These are phyloP conservation scores for Nemotelus nigrinus DNA, from an alignment of 2,888 invertebrate species.

Conservation along the genomic window DNA sequence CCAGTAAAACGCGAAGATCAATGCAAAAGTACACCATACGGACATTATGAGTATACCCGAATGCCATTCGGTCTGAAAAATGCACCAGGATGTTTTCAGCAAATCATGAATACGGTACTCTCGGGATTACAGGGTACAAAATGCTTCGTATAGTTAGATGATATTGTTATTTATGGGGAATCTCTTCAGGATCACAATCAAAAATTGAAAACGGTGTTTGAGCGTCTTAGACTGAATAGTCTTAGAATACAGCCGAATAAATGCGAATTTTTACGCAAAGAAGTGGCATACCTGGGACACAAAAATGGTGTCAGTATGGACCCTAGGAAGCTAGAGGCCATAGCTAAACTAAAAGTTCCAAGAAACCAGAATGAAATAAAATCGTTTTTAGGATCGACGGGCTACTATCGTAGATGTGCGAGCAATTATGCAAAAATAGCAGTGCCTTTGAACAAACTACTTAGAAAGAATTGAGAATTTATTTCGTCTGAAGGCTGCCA, in stretches of 20 bases:
- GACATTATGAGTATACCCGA: too few species aligned
- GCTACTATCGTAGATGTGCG: too few species aligned
- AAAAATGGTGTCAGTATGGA: too few species aligned
- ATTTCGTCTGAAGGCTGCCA: background rate
- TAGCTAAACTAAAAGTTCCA: too few species aligned
- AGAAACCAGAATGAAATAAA: too few species aligned
- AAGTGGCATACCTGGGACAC: too few species aligned
- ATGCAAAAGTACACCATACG: too few species aligned
- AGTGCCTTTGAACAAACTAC: background rate
- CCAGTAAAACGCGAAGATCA: conserved; percentile 1
- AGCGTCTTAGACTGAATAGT: too few species aligned
- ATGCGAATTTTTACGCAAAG: too few species aligned
- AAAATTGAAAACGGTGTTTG: conserved; percentile 51
- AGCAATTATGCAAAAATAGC: background rate
- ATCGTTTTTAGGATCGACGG: too few species aligned
- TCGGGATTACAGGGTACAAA: conserved; percentile 54
- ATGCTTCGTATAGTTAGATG: conserved; percentile 59
- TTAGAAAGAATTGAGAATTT: background rate
- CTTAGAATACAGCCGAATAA: too few species aligned
- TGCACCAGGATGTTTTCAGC: conserved; percentile 6
- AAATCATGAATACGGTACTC: background rate
- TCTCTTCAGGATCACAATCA: conserved; percentile 55
- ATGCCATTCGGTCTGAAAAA: background rate
- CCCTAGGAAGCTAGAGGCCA: too few species aligned
- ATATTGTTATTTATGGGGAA: conserved; percentile 56